Conservation (phyloP, 2,888 invertebrate genomes). For the Drosophila flavopinicola region DNA sequence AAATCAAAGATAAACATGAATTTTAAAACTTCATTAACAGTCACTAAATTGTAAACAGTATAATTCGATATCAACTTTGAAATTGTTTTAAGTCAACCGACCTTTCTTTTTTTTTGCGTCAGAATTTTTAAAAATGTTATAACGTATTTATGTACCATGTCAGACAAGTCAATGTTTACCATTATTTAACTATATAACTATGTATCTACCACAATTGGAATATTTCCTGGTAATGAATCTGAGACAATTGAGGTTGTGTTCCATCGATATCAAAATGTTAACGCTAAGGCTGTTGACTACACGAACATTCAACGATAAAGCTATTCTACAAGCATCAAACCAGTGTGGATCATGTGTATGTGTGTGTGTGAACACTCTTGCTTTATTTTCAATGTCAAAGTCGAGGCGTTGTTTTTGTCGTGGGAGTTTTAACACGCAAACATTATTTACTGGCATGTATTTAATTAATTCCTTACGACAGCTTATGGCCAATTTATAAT, state of each 20-base stretch:
- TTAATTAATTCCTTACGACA: conserved; percentile 38
- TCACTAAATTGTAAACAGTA: too few relatives aligned
- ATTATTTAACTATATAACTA: too few relatives aligned
- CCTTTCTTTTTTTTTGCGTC: too few relatives aligned
- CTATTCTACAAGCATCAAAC: conserved; percentile 22
- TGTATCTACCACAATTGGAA: too few relatives aligned
- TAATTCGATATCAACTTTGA: too few relatives aligned
- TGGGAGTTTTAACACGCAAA: conserved; percentile 41
- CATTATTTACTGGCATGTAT: conserved; percentile 13
- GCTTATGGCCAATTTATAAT: conserved; percentile 38
- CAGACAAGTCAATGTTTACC: too few relatives aligned
- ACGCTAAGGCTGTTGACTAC: conserved; percentile 2
- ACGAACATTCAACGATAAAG: conserved; percentile 14
- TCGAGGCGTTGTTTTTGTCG: conserved; percentile 61
- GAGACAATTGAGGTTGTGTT: conserved; percentile 26
- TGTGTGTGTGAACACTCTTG: conserved; percentile 22
- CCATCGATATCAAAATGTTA: conserved; percentile 26
- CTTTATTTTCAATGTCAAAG: conserved; percentile 65
- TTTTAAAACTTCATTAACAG: too few relatives aligned
- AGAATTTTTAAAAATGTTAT: too few relatives aligned
- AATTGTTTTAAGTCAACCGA: too few relatives aligned
- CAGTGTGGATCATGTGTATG: conserved; percentile 18
- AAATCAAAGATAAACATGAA: too few relatives aligned
- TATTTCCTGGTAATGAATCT: conserved; percentile 26
- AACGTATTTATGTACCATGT: too few relatives aligned